phyloP scores from a whole-genome alignment of 1,140 invertebrate genomes.

The Neotoxoptera formosana region DNA sequence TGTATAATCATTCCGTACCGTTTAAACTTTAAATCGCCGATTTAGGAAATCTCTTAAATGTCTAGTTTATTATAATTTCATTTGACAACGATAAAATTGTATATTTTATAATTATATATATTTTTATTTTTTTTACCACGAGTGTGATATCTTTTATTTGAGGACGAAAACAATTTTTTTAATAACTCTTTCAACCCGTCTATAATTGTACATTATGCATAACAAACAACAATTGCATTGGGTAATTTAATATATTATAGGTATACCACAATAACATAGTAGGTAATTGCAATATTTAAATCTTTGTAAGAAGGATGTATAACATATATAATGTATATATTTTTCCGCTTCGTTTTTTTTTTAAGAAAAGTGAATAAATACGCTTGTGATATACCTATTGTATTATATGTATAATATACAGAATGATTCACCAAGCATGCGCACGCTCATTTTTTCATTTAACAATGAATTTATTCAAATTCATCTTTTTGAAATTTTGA shows the following conservation, averaged over 20 bases:
- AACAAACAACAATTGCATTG: background rate
- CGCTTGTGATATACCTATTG: too few species aligned
- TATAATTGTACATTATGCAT: background rate
- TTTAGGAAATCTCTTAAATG: too few species aligned
- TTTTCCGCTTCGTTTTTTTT: background rate
- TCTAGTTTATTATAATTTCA: background rate
- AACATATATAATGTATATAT: background rate
- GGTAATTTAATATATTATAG: background rate
- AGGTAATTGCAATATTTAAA: background rate
- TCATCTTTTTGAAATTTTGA: too few species aligned
- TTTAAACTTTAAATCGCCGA: background rate
- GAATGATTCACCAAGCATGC: too few species aligned
- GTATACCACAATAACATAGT: too few species aligned
- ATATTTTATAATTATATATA: too few species aligned
- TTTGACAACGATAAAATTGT: background rate
- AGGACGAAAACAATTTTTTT: background rate
- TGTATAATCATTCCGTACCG: background rate
- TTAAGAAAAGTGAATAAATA: too few species aligned
- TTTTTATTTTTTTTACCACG: too few species aligned
- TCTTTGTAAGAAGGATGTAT: background rate
- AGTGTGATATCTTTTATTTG: too few species aligned
- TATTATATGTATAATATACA: too few species aligned
- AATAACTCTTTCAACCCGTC: background rate
- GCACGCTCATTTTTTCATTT: too few species aligned
- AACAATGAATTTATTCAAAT: too few species aligned